phyloP scores from a whole-genome alignment of 2,113 vertebrate genomes.

The Mustela lutreola region DNA sequence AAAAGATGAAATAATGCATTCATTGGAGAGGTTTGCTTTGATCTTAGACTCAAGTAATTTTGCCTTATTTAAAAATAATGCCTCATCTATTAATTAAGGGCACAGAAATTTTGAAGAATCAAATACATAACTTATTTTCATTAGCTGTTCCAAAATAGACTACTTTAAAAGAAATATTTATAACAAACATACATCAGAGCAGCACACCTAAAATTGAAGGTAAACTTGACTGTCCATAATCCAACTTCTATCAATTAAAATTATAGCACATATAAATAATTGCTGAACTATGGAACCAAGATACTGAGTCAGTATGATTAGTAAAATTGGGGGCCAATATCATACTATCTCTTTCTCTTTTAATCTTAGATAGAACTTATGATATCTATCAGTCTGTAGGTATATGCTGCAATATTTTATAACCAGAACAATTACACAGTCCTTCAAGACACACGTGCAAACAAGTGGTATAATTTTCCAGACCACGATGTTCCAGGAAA shows the following conservation, averaged over 20 bases:
- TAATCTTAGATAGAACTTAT: constrained; percentile 25
- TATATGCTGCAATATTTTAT: constrained; percentile 39
- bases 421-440: constrained; percentile 59
- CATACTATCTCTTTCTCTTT: constrained; percentile 43
- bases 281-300: constrained; percentile 36
- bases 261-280: constrained; percentile 37
- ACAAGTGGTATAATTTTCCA: constrained; percentile 64
- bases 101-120: constrained; percentile 25
- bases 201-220: constrained; percentile 42
- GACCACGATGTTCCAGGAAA: constrained; percentile 42
- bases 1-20: neutral
- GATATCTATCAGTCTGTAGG: neutral
- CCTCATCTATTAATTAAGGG: neutral
- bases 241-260: constrained; percentile 46
- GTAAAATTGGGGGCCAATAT: constrained; percentile 18
- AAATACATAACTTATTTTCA: constrained; percentile 6
- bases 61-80: constrained; percentile 18
- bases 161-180: constrained; percentile 36
- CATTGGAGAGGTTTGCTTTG: constrained; percentile 25
- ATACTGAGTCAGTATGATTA: constrained; percentile 7
- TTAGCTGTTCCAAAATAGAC: constrained; percentile 45
- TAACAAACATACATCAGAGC: constrained; percentile 9
- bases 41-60: constrained; percentile 32
- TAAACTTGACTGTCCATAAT: neutral
- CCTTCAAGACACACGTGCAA: constrained; percentile 62